Evolutionary conservation across 2,888 invertebrate genomes (phyloP).

Genomic region (Mesorhabditis spiculigera): DNA sequence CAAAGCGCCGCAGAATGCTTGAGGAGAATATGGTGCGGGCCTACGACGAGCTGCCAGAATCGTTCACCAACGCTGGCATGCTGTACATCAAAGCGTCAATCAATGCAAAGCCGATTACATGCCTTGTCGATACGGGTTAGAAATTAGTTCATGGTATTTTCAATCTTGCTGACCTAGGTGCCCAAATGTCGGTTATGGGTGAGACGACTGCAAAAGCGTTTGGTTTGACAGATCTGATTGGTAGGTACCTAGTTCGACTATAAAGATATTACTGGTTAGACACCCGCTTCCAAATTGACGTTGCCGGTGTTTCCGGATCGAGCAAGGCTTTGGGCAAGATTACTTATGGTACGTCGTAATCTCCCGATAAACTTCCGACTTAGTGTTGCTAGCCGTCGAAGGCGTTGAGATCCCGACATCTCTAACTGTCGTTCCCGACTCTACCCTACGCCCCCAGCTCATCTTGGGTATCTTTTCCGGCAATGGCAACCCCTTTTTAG

Average conservation of each 20-base stretch:
- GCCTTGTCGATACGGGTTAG: slow-evolving; percentile 4
- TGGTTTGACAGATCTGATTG: slow-evolving; percentile 1
- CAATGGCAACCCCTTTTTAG: neutral
- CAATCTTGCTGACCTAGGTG: neutral
- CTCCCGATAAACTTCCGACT: neutral
- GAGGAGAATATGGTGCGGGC: neutral
- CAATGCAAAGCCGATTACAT: neutral
- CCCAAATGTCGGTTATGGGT: slow-evolving; percentile 4
- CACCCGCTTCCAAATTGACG: neutral
- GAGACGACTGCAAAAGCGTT: neutral
- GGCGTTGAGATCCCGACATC: neutral
- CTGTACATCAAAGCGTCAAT: neutral
- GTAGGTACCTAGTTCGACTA: neutral
- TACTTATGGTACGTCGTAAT: neutral
- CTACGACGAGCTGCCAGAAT: neutral
- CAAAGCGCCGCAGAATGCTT: neutral
- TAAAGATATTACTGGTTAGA: neutral
- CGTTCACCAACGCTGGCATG: neutral
- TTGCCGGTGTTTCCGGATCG: neutral
- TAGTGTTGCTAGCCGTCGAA: neutral
- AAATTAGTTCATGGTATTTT: neutral
- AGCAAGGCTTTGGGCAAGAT: neutral
- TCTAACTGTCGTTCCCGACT: neutral
- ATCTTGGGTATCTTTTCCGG: neutral
- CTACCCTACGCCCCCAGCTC: neutral